phyloP scores from a whole-genome alignment of 2,797 vertebrate genomes.

The Propithecus perrieri region DNA sequence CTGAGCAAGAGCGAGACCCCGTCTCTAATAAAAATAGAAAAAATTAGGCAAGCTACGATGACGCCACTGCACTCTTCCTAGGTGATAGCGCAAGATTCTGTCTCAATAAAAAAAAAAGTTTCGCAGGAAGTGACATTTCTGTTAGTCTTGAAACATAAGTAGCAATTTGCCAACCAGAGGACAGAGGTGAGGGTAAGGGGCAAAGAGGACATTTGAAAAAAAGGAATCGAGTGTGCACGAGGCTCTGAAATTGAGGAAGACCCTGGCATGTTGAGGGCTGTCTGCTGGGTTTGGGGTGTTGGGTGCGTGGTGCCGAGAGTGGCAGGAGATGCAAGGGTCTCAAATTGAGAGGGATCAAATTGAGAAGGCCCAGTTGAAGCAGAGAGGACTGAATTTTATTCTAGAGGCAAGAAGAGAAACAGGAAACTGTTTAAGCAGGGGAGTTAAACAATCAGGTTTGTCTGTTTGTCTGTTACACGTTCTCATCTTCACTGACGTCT shows the following conservation, averaged over 20 bases:
- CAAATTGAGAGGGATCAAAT: neutral
- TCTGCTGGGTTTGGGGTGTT: neutral
- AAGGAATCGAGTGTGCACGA: neutral
- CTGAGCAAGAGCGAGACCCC: too few relatives aligned
- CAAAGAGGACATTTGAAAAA: neutral
- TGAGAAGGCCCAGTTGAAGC: neutral
- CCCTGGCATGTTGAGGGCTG: neutral
- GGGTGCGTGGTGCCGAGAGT: neutral
- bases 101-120: neutral
- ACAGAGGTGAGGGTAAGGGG: neutral
- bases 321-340: neutral
- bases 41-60: too few relatives aligned
- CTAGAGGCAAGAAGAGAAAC: neutral
- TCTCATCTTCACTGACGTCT: neutral
- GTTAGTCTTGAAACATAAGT: neutral
- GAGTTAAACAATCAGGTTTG: neutral
- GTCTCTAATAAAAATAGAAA: too few relatives aligned
- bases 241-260: neutral
- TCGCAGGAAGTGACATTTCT: constrained; percentile 20
- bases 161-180: neutral
- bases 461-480: neutral
- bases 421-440: neutral
- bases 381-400: neutral
- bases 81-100: too few relatives aligned
- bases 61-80: too few relatives aligned